Percentiles rank a stretch among this genome's conserved stretches.
phyloP scores from a whole-genome alignment of 2,113 vertebrate species.

The Pholis gunnellus region DNA sequence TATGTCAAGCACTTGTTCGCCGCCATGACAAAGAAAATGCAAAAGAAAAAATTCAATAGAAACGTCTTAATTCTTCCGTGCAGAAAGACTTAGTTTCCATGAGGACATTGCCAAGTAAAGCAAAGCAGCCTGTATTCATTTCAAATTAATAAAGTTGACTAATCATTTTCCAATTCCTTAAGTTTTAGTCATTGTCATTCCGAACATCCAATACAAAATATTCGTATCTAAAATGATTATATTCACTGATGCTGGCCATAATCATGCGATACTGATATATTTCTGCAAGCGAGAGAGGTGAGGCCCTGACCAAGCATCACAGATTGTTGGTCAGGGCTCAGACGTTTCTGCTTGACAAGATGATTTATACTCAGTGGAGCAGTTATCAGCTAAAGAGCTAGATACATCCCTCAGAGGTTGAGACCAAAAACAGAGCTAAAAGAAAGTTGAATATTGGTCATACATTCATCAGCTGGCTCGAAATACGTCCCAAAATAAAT shows the following conservation, averaged over 20 bases:
- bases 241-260: background rate
- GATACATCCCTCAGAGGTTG: background rate
- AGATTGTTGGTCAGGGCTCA: background rate
- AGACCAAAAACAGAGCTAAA: slow-evolving; percentile 4
- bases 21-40: slow-evolving; percentile 51
- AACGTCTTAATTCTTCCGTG: background rate
- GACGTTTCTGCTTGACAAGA: background rate
- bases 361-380: background rate
- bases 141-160: background rate
- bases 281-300: background rate
- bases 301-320: background rate
- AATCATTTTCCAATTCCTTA: background rate
- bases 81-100: background rate
- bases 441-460: background rate
- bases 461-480: background rate
- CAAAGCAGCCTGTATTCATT: background rate
- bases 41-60: slow-evolving; percentile 35
- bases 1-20: slow-evolving; percentile 69
- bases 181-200: background rate
- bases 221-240: background rate
- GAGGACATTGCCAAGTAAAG: background rate
- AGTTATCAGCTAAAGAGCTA: background rate
- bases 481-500: background rate
- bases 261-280: background rate
- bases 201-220: background rate